These are phyloP conservation scores for Balanococcus diminutus DNA, from an alignment of 2,888 invertebrate genomes.

Conservation along the genomic window DNA sequence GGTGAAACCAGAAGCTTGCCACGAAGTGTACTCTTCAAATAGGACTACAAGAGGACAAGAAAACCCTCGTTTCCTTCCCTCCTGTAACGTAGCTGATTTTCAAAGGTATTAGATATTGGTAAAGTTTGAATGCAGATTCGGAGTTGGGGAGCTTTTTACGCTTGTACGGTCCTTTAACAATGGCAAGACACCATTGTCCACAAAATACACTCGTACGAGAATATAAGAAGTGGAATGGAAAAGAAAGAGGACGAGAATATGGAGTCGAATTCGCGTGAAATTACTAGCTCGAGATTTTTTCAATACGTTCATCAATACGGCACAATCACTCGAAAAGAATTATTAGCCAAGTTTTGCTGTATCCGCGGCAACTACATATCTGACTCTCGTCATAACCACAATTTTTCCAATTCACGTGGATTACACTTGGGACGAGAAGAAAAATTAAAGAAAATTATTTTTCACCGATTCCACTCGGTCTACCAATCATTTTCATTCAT, in stretches of 20 bases:
- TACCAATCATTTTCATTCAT: not conserved
- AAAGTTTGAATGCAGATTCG: constrained; percentile 7
- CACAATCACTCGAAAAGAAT: not conserved
- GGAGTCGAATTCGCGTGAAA: not conserved
- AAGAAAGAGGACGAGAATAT: not conserved
- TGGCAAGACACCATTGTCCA: not conserved
- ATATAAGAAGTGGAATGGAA: not conserved
- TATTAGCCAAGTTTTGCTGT: not conserved
- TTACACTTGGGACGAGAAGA: not conserved
- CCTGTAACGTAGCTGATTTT: not conserved
- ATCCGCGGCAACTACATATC: not conserved
- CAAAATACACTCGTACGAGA: not conserved
- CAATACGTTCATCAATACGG: not conserved
- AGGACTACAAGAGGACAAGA: not conserved
- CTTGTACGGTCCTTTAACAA: not conserved
- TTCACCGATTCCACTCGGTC: too few species aligned
- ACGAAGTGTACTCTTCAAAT: not conserved
- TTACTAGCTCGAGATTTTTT: not conserved
- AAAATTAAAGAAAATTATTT: not conserved
- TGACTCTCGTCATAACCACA: not conserved
- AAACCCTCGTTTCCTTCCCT: not conserved
- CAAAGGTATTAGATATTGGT: constrained; percentile 8
- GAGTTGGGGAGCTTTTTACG: too few species aligned
- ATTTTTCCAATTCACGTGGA: not conserved
- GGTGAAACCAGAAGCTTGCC: not conserved